These are phyloP conservation scores for Cherax destructor DNA, from an alignment of 1,140 invertebrate species.

Conservation along the genomic window DNA sequence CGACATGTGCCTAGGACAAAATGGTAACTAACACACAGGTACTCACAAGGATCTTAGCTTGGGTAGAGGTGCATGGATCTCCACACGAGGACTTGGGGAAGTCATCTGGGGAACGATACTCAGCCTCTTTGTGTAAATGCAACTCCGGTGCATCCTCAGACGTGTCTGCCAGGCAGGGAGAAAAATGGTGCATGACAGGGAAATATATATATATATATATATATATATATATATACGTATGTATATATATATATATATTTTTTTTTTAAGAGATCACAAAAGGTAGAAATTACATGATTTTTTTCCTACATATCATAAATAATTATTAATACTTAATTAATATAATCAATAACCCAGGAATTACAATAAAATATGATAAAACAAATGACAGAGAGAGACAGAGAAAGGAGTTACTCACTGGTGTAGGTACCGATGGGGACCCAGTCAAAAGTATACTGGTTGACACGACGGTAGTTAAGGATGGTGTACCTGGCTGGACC, in stretches of 20 bases:
- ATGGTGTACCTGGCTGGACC: slow-evolving; percentile 79
- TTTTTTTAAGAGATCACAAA: too few relatives aligned
- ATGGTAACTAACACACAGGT: background rate
- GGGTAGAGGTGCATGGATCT: background rate
- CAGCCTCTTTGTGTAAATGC: background rate
- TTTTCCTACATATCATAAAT: too few relatives aligned
- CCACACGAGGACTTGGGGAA: slow-evolving; percentile 46
- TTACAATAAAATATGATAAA: too few relatives aligned
- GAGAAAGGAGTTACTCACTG: slow-evolving; percentile 74
- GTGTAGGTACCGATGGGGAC: slow-evolving; percentile 78
- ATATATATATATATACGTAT: too few relatives aligned
- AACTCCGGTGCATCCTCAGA: background rate
- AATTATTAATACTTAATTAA: too few relatives aligned
- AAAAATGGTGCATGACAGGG: background rate
- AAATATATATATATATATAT: too few relatives aligned
- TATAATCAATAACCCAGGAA: too few relatives aligned
- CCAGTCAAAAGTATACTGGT: slow-evolving; percentile 75
- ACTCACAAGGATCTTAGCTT: slow-evolving; percentile 55
- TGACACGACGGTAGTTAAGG: slow-evolving; percentile 78
- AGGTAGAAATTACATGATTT: too few relatives aligned
- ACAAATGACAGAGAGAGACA: background rate
- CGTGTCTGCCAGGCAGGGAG: slow-evolving; percentile 13
- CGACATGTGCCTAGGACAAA: too few relatives aligned
- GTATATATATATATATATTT: background rate
- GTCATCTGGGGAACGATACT: background rate